Conservation (phyloP, 2,113 vertebrate genomes). For the Epinephelus lanceolatus region DNA sequence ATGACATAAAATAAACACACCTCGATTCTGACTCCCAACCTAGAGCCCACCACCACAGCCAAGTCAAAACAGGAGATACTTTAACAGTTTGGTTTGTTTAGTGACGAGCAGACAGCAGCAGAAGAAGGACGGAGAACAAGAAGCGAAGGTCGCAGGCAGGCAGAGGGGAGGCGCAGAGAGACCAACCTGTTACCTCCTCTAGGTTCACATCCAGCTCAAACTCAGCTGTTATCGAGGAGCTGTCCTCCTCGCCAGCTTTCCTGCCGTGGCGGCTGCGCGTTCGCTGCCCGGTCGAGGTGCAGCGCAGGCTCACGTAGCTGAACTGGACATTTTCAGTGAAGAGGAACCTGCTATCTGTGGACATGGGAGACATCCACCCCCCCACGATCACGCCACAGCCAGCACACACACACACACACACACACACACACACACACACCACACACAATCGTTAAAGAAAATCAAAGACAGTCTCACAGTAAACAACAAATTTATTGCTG, state of each 20-base stretch:
- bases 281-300: conserved; percentile 86
- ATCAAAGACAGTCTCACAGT: not conserved
- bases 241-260: conserved; percentile 85
- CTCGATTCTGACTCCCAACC: conserved; percentile 3
- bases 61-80: conserved; percentile 98
- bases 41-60: conserved; percentile 61
- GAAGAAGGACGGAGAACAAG: conserved; percentile 53
- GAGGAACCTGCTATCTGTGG: conserved; percentile 91
- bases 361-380: conserved; percentile 63
- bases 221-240: conserved; percentile 91
- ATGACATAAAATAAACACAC: conserved; percentile 33
- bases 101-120: conserved; percentile 60
- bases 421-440: not conserved
- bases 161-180: conserved; percentile 78
- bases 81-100: conserved; percentile 82
- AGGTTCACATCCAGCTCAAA: conserved; percentile 94
- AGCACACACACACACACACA: conserved; percentile 39
- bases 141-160: conserved; percentile 66
- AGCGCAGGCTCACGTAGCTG: conserved; percentile 94
- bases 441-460: conserved; percentile 36
- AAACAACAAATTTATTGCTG: not conserved
- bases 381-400: conserved; percentile 13
- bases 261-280: conserved; percentile 87
- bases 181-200: conserved; percentile 99
- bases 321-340: conserved; percentile 92